Conservation (phyloP, 2,888 invertebrate species). For the Drosophila falleni region DNA sequence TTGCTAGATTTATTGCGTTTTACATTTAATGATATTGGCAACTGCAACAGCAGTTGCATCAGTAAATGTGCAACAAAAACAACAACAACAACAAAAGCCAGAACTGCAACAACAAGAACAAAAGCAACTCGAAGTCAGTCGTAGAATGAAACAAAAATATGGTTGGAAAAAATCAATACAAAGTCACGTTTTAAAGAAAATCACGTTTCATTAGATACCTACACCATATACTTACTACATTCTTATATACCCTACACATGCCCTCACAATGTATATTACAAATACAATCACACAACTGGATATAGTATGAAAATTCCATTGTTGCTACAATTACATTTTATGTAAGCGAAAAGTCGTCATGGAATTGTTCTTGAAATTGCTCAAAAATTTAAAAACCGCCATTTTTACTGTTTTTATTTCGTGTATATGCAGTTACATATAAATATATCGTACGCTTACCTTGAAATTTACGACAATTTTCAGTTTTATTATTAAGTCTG, state of each 20-base stretch:
- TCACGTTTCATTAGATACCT: conserved; percentile 84
- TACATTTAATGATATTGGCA: conserved; percentile 52
- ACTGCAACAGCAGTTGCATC: conserved; percentile 39
- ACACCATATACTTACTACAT: conserved; percentile 28
- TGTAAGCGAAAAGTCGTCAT: conserved; percentile 56
- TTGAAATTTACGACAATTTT: conserved; percentile 75
- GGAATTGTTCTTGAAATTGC: conserved; percentile 39
- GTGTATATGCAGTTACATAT: conserved; percentile 6
- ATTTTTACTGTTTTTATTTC: conserved; percentile 54
- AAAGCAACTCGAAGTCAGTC: conserved; percentile 62
- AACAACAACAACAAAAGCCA: conserved; percentile 33
- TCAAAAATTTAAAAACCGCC: conserved; percentile 44
- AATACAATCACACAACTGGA: conserved; percentile 23
- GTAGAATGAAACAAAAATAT: conserved; percentile 73
- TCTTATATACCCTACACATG: conserved; percentile 8
- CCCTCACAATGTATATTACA: conserved; percentile 2
- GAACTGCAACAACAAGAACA: conserved; percentile 34
- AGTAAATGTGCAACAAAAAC: conserved; percentile 53
- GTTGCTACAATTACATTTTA: conserved; percentile 62
- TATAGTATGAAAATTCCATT: conserved; percentile 68
- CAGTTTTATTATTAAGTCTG: conserved; percentile 53
- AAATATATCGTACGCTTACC: conserved; percentile 48
- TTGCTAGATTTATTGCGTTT: conserved; percentile 35
- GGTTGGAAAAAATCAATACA: conserved; percentile 84
- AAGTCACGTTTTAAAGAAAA: conserved; percentile 85